Conservation (phyloP, 1,140 invertebrate genomes). For the Orussus abietinus region DNA sequence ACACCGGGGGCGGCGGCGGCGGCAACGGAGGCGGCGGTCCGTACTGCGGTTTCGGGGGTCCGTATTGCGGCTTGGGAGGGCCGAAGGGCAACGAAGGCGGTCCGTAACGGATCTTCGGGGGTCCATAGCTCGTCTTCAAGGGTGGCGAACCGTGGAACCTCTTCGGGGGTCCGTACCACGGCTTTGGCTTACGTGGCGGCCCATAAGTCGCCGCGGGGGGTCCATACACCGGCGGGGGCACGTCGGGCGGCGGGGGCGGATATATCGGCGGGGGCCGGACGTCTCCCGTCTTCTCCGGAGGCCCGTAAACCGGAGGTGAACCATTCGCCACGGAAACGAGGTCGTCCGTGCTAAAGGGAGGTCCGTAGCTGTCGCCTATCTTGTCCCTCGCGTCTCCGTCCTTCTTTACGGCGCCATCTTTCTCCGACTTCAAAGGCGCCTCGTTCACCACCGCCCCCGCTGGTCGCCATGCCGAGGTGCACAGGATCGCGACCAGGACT, state of each 20-base stretch:
- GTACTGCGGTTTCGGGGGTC: slow-evolving; percentile 46
- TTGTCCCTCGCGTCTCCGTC: slow-evolving; percentile 38
- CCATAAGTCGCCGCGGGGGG: slow-evolving; percentile 43
- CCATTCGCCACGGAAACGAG: slow-evolving; percentile 34
- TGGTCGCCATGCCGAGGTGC: too few relatives aligned
- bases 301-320: slow-evolving; percentile 47
- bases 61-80: slow-evolving; percentile 29
- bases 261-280: slow-evolving; percentile 44
- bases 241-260: slow-evolving; percentile 41
- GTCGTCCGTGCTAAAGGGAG: slow-evolving; percentile 35
- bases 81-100: slow-evolving; percentile 34
- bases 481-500: too few relatives aligned
- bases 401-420: slow-evolving; percentile 23
- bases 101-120: slow-evolving; percentile 38
- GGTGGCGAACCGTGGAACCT: too few relatives aligned
- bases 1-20: slow-evolving; percentile 34
- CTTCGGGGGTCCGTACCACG: slow-evolving; percentile 49
- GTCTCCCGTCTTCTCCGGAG: slow-evolving; percentile 40
- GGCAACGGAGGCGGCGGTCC: slow-evolving; percentile 53
- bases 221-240: slow-evolving; percentile 43
- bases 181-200: slow-evolving; percentile 38
- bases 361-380: slow-evolving; percentile 45
- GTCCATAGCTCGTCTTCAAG: slow-evolving; percentile 38
- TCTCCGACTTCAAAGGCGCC: slow-evolving; percentile 17
- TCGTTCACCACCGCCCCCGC: slow-evolving; percentile 45